A percentile compares a stretch with the other conserved stretches of the same genome.
Evolutionary conservation across 2,888 invertebrate species (phyloP).

Genomic region (Tipula vernalis): DNA sequence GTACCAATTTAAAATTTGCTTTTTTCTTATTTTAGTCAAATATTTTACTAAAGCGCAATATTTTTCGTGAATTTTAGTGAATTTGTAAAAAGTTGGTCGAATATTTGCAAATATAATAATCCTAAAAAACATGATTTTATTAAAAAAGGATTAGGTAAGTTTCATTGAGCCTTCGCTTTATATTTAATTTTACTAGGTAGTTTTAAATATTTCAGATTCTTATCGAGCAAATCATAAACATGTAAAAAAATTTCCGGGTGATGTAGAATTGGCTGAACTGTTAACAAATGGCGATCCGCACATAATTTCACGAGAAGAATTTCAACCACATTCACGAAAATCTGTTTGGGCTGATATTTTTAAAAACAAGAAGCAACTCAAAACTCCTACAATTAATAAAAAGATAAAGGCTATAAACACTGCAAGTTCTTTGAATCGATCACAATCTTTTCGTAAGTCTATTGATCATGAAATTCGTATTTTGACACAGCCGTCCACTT

Average conservation of each 20-base stretch:
- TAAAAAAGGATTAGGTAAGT: slow-evolving; percentile 67
- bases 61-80: slow-evolving; percentile 50
- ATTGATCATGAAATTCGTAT: slow-evolving; percentile 6
- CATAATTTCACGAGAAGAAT: slow-evolving; percentile 49
- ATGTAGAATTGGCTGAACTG: slow-evolving; percentile 61
- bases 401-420: slow-evolving; percentile 16
- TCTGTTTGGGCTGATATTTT: slow-evolving; percentile 37
- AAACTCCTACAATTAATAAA: slow-evolving; percentile 10
- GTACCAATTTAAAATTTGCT: slow-evolving; percentile 26
- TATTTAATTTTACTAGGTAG: not conserved
- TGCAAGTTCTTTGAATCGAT: slow-evolving; percentile 14
- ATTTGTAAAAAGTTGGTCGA: slow-evolving; percentile 56
- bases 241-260: slow-evolving; percentile 70
- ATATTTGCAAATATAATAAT: slow-evolving; percentile 67
- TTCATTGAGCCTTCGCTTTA: not conserved
- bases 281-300: slow-evolving; percentile 57
- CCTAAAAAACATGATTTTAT: slow-evolving; percentile 68
- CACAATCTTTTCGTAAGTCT: not conserved
- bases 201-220: slow-evolving; percentile 38
- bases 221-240: slow-evolving; percentile 48
- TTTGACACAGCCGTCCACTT: slow-evolving; percentile 19
- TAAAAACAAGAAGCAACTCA: slow-evolving; percentile 24
- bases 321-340: slow-evolving; percentile 36
- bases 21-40: not conserved
- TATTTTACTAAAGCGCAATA: not conserved